A percentile compares a stretch with the other conserved stretches of the same genome.
Conservation (phyloP, 1,140 invertebrate species). For the Camponotus floridanus region DNA sequence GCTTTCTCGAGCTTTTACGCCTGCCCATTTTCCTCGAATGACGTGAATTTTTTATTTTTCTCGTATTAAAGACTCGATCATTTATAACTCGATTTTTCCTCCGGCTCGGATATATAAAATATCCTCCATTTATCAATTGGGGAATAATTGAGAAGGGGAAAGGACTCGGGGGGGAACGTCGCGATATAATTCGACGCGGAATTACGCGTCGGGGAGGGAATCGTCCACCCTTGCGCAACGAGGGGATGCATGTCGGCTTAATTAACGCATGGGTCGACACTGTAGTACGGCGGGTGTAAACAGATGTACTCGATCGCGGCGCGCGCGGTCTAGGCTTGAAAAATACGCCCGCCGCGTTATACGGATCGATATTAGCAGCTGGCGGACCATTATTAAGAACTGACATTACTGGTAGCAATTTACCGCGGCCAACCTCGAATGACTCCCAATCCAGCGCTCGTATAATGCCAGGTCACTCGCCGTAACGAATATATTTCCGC, state of each 20-base stretch:
- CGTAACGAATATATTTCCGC: constrained; percentile 57
- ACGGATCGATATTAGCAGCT: constrained; percentile 43
- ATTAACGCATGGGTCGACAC: constrained; percentile 27
- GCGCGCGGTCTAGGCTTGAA: constrained; percentile 26
- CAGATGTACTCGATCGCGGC: constrained; percentile 45
- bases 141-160: not conserved
- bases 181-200: not conserved
- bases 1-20: not conserved
- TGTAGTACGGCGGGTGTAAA: constrained; percentile 18
- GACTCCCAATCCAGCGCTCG: constrained; percentile 57
- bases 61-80: not conserved
- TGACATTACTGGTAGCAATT: constrained; percentile 57
- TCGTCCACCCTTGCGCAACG: not conserved
- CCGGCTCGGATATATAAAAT: not conserved
- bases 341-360: constrained; percentile 40
- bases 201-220: not conserved
- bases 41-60: not conserved
- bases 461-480: constrained; percentile 24
- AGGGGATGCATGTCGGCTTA: constrained; percentile 3
- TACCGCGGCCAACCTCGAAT: constrained; percentile 57
- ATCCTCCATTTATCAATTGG: not conserved
- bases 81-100: not conserved
- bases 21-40: not conserved
- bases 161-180: not conserved
- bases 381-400: constrained; percentile 58